Conservation (phyloP, 2,797 vertebrate genomes). For the Enteromius afrohamiltoni region DNA sequence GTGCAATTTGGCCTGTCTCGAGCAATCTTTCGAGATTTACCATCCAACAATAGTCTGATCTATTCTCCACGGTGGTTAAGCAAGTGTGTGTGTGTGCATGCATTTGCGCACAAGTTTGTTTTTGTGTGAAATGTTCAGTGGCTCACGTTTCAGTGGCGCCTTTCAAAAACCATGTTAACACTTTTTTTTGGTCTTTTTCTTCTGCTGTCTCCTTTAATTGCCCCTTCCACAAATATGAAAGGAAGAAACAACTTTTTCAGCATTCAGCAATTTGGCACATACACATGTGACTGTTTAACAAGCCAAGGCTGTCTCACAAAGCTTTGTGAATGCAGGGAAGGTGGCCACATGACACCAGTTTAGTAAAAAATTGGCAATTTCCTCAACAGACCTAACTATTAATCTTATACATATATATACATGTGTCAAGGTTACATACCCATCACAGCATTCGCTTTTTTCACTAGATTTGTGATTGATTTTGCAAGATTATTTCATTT, state of each 20-base stretch:
- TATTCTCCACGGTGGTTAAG: constrained; percentile 13
- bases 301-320: constrained; percentile 12
- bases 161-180: not conserved
- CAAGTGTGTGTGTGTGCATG: not conserved
- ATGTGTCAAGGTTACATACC: not conserved
- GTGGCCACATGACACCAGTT: not conserved
- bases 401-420: not conserved
- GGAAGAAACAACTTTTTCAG: constrained; percentile 13
- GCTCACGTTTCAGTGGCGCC: not conserved
- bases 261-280: constrained; percentile 29
- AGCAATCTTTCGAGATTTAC: constrained; percentile 54
- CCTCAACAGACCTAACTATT: not conserved
- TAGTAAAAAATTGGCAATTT: not conserved
- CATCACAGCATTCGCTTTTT: not conserved
- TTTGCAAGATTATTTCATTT: not conserved
- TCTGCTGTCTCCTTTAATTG: not conserved
- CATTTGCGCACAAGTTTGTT: not conserved
- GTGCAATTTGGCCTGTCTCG: constrained; percentile 53
- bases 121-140: not conserved
- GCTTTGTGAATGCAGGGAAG: not conserved
- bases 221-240: constrained; percentile 7
- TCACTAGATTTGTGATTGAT: not conserved
- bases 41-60: constrained; percentile 25
- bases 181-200: not conserved
- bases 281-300: not conserved